Evolutionary conservation across 2,113 vertebrate species (phyloP), one percentile per base, ranked within the genome.

Genomic region (Eublepharis macularius): DNA sequence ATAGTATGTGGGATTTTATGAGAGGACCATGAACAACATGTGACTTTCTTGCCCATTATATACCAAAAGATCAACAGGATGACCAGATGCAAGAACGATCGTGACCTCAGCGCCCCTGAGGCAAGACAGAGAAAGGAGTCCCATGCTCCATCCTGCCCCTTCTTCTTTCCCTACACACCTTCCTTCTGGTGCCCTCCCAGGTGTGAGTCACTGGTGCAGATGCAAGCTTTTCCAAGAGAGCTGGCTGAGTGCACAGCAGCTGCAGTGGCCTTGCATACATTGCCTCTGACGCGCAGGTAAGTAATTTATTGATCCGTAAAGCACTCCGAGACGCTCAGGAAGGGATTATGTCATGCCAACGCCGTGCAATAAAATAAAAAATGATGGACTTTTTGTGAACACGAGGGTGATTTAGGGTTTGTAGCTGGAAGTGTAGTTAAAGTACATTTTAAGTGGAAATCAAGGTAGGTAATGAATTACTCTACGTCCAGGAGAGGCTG

Each of bases 371-470:
- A 96, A 97, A 96, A 97, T 96, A 95, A 95, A 96, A 97, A 95
- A 95, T 96, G 96, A 97, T 96, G 94, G 95, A 96, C 94, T 96
- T 97, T 94, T 94, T 94, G 94, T 91, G 96, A 96, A 95, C 94
- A 94, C 60, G 92, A 90, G 92, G 93, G 86, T 97, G 96, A 97
- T 97, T 97, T 96, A 97, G 87, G 82, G 93, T 95, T 97, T 95
- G 94, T 95, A 95, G 95, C 88, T 96, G 95, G 95, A 97, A 96
- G 93, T 94, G 95, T 96, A 94, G 93, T 94, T 96, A 97, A 97
- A 97, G 96, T 95, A 96, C 95, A 96, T 96, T 97, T 97, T 96
- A 97, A 97, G 96, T 97, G 96, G 95, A 96, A 96, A 97, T 96
- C 95, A 96, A 95, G 92, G 93, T 90, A 90, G 92, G 92, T 97